phyloP scores from a whole-genome alignment of 2,113 vertebrate species.

The Protobothrops flavoviridis region DNA sequence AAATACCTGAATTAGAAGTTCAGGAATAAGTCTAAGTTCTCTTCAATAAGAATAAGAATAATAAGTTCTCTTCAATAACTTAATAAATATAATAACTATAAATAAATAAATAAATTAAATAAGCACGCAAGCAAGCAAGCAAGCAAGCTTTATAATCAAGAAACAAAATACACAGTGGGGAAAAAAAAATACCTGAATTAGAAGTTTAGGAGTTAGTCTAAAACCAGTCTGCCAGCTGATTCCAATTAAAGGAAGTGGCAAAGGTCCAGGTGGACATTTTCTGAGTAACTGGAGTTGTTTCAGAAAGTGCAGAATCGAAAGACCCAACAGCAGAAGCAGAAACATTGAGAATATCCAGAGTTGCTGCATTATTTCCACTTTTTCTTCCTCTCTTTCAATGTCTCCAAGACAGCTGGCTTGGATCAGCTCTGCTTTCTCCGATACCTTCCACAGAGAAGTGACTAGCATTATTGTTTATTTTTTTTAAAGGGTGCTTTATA shows the following conservation, averaged over 20 bases:
- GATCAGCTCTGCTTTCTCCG: background rate
- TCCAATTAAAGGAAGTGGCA: background rate
- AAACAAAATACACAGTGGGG: background rate
- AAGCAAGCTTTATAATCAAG: background rate
- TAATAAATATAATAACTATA: too few relatives aligned
- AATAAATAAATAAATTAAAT: too few relatives aligned
- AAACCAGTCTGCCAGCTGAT: background rate
- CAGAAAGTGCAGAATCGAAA: background rate
- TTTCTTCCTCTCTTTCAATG: background rate
- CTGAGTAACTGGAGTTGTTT: background rate
- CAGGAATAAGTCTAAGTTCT: too few relatives aligned
- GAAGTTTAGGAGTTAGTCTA: background rate
- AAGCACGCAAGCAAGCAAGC: too few relatives aligned
- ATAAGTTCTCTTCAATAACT: too few relatives aligned
- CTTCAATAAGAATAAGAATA: too few relatives aligned
- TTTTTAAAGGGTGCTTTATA: background rate
- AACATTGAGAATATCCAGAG: background rate
- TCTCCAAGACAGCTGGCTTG: background rate
- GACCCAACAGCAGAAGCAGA: background rate
- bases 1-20: too few relatives aligned
- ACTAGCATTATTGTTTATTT: background rate
- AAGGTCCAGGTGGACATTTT: background rate
- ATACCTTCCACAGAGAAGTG: background rate
- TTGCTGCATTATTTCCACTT: background rate
- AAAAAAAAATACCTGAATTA: background rate